Evolutionary conservation across 2,888 invertebrate genomes (phyloP).

Genomic region (Hoplodrina ambigua): DNA sequence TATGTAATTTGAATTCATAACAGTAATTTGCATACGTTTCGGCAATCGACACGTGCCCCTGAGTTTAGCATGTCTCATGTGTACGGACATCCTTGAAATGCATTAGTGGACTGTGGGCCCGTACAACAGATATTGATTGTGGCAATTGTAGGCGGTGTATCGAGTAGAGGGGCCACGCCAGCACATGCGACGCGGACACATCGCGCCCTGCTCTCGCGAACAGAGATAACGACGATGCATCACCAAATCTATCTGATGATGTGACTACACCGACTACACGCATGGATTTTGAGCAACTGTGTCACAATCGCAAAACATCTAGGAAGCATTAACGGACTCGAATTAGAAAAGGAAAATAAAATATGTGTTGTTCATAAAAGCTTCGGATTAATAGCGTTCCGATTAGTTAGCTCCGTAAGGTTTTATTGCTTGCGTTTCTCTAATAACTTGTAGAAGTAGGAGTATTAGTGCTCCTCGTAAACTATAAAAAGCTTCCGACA

Average conservation of each 20-base stretch:
- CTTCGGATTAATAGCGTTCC: constrained; percentile 70
- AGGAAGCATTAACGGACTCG: constrained; percentile 25
- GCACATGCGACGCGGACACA: constrained; percentile 4
- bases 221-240: constrained; percentile 68
- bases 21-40: constrained; percentile 73
- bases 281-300: constrained; percentile 25
- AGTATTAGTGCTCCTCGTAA: constrained; percentile 71
- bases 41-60: constrained; percentile 68
- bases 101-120: constrained; percentile 69
- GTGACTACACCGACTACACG: constrained; percentile 55
- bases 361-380: constrained; percentile 67
- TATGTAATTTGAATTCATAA: constrained; percentile 76
- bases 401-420: constrained; percentile 73
- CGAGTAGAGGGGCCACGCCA: constrained; percentile 67
- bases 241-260: constrained; percentile 66
- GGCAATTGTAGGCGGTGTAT: constrained; percentile 66
- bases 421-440: constrained; percentile 72
- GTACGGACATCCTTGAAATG: constrained; percentile 72
- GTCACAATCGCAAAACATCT: constrained; percentile 18
- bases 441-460: constrained; percentile 70
- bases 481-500: constrained; percentile 78
- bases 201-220: constrained; percentile 66
- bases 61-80: constrained; percentile 52
- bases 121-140: constrained; percentile 72
- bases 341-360: constrained; percentile 48